phyloP scores from a whole-genome alignment of 2,888 invertebrate species.

The Cephus pygmeus region DNA sequence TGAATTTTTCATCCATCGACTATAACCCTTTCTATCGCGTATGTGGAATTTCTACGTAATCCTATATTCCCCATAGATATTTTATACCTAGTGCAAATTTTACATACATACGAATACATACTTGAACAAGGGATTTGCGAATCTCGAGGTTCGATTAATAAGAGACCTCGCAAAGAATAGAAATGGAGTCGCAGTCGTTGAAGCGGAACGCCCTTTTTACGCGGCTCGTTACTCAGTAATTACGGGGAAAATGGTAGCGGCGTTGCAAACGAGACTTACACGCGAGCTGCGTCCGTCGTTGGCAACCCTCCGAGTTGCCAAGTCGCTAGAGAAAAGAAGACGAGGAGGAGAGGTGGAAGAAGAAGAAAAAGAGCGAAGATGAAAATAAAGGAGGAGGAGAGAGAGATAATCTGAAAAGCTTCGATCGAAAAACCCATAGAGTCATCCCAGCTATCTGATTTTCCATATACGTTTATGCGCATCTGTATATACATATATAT shows the following conservation, averaged over 20 bases:
- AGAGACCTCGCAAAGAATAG: not conserved
- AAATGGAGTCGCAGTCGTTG: not conserved
- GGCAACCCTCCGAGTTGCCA: not conserved
- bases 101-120: not conserved
- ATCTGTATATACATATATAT: not conserved
- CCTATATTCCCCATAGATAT: not conserved
- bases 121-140: not conserved
- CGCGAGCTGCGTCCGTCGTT: not conserved
- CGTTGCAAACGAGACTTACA: not conserved
- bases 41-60: not conserved
- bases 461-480: not conserved
- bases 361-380: not conserved
- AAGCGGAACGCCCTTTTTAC: slow-evolving; percentile 5
- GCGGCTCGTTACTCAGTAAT: slow-evolving; percentile 8
- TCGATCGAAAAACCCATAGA: not conserved
- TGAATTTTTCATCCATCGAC: no score
- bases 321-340: not conserved
- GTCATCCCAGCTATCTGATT: not conserved
- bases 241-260: slow-evolving; percentile 2
- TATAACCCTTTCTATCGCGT: not conserved
- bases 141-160: slow-evolving; percentile 1
- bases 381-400: not conserved
- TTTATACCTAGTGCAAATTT: not conserved
- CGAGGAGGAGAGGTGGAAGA: not conserved
- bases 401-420: not conserved